Evolutionary conservation across 2,888 invertebrate species (phyloP).

Genomic region (Hoplodrina ambigua): DNA sequence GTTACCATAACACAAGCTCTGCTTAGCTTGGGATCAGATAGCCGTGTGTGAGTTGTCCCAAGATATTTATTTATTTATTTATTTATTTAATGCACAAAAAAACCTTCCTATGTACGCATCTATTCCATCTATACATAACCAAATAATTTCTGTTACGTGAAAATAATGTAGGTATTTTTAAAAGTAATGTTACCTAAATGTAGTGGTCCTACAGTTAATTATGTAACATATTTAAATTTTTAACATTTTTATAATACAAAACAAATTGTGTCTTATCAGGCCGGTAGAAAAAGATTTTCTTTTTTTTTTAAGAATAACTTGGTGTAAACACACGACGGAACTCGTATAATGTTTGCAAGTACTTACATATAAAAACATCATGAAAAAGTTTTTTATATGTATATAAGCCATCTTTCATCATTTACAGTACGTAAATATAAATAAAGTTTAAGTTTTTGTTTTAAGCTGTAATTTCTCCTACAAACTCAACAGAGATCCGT

Average conservation of each 20-base stretch:
- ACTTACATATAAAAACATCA: slow-evolving; percentile 52
- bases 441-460: no score
- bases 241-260: slow-evolving; percentile 29
- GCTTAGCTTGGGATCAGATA: no score
- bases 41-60: no score
- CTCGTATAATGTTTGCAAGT: slow-evolving; percentile 50
- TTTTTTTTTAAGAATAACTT: slow-evolving; percentile 48
- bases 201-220: slow-evolving; percentile 3
- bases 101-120: slow-evolving; percentile 24
- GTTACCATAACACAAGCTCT: no score
- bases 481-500: slow-evolving; percentile 1
- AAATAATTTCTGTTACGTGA: slow-evolving; percentile 25
- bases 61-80: no score
- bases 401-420: slow-evolving; percentile 48
- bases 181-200: neutral
- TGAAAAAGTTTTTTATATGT: slow-evolving; percentile 54
- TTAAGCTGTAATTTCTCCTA: slow-evolving; percentile 33
- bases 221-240: no score
- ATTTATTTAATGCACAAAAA: slow-evolving; percentile 22
- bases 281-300: slow-evolving; percentile 51
- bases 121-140: slow-evolving; percentile 7
- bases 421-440: slow-evolving; percentile 41
- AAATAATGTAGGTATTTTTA: slow-evolving; percentile 10
- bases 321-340: slow-evolving; percentile 46
- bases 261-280: slow-evolving; percentile 43